phyloP scores from a whole-genome alignment of 2,113 vertebrate genomes.

The Xiphorhynchus elegans region DNA sequence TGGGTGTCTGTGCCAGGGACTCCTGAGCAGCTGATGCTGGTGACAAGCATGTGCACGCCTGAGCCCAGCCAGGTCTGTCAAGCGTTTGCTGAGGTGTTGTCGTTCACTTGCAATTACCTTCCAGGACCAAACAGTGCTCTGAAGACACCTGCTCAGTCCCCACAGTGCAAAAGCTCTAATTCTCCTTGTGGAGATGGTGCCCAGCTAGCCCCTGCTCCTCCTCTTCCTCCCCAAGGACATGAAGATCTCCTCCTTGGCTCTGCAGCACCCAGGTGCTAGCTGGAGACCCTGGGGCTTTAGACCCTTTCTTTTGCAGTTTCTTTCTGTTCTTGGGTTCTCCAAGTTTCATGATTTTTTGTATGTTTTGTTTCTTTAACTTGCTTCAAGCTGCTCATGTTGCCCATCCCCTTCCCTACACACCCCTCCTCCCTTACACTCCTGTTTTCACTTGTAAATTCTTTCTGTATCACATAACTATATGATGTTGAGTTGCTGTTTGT shows the following conservation, averaged over 20 bases:
- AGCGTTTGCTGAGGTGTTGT: conserved; percentile 56
- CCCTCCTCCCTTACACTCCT: conserved; percentile 84
- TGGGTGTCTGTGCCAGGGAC: not conserved
- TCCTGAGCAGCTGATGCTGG: conserved; percentile 51
- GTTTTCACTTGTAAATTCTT: conserved; percentile 83
- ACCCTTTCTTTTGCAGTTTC: conserved; percentile 87
- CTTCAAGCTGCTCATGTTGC: conserved; percentile 95
- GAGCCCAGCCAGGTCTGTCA: conserved; percentile 2
- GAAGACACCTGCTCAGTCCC: conserved; percentile 51
- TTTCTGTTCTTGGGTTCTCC: conserved; percentile 92
- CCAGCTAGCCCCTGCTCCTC: conserved; percentile 54
- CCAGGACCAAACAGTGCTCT: conserved; percentile 54
- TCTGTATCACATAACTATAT: conserved; percentile 99
- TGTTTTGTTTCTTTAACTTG: conserved; percentile 93
- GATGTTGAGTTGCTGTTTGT: conserved; percentile 99
- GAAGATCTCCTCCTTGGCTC: conserved; percentile 58
- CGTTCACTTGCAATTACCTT: conserved; percentile 63
- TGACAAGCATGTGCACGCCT: conserved; percentile 51
- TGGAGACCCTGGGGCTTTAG: conserved; percentile 70
- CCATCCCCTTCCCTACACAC: conserved; percentile 72
- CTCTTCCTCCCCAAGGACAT: conserved; percentile 43
- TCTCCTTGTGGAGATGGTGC: conserved; percentile 64
- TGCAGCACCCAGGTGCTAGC: conserved; percentile 63
- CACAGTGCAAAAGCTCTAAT: conserved; percentile 58
- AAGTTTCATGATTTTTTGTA: conserved; percentile 94